phyloP scores from a whole-genome alignment of 2,113 vertebrate genomes.

The Boleophthalmus pectinirostris region DNA sequence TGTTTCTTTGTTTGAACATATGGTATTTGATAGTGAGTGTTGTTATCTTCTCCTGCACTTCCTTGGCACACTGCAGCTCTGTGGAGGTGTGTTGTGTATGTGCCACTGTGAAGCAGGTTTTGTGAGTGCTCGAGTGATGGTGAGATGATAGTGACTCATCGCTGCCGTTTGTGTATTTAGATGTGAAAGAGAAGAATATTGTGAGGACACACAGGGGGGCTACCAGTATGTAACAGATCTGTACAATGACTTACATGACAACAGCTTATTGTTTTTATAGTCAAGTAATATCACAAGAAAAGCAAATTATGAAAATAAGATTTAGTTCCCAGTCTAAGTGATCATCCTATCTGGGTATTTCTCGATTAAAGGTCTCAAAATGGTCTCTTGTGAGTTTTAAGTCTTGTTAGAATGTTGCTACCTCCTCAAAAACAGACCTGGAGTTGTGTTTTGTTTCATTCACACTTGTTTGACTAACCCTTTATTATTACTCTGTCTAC shows the following conservation, averaged over 20 bases:
- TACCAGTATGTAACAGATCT: slow-evolving; percentile 64
- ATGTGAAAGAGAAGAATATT: slow-evolving; percentile 39
- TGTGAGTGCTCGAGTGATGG: slow-evolving; percentile 68
- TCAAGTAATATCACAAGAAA: not conserved
- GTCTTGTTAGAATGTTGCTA: no score
- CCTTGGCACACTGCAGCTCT: slow-evolving; percentile 70
- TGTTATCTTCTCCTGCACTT: slow-evolving; percentile 52
- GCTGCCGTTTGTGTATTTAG: slow-evolving; percentile 62
- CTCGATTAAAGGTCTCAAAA: not conserved
- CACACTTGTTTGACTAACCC: no score
- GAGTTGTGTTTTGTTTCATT: no score
- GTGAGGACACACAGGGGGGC: slow-evolving; percentile 41
- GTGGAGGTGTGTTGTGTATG: slow-evolving; percentile 73
- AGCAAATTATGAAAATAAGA: not conserved
- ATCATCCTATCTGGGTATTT: not conserved
- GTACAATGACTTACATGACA: no score
- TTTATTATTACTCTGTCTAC: no score
- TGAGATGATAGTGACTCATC: slow-evolving; percentile 76
- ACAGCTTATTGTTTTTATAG: not conserved
- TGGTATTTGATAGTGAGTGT: slow-evolving; percentile 41
- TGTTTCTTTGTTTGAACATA: slow-evolving; percentile 23
- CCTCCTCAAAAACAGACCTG: no score
- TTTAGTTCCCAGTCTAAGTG: not conserved
- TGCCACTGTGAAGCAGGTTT: slow-evolving; percentile 70
- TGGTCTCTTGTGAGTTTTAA: no score